These are phyloP conservation scores for Schrankia costaestrigalis DNA, from an alignment of 2,888 invertebrate genomes.

Conservation along the genomic window DNA sequence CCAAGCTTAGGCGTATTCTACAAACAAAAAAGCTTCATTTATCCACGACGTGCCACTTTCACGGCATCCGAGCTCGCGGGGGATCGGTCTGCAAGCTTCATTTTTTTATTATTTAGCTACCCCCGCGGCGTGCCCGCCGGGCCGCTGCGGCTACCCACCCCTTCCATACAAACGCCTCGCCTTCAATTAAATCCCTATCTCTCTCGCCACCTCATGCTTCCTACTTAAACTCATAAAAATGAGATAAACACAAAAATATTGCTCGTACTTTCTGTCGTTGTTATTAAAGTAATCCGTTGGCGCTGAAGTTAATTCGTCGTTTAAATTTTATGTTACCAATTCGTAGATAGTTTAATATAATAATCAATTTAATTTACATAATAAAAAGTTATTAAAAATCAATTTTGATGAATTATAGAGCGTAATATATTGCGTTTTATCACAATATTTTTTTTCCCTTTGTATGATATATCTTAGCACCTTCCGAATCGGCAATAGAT, in stretches of 20 bases:
- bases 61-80: conserved; percentile 77
- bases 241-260: conserved; percentile 74
- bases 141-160: conserved; percentile 53
- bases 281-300: conserved; percentile 54
- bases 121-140: conserved; percentile 49
- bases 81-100: conserved; percentile 62
- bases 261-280: conserved; percentile 60
- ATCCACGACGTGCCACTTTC: conserved; percentile 79
- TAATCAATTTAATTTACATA: conserved; percentile 21
- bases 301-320: conserved; percentile 43
- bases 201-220: conserved; percentile 68
- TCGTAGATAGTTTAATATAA: conserved; percentile 24
- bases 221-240: conserved; percentile 73
- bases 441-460: too few species aligned
- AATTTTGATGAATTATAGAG: too few species aligned
- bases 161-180: conserved; percentile 53
- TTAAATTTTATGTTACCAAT: conserved; percentile 30
- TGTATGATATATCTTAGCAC: conserved; percentile 6
- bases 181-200: conserved; percentile 79
- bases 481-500: conserved; percentile 18
- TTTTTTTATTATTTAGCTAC: conserved; percentile 74
- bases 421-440: too few species aligned
- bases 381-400: conserved; percentile 4
- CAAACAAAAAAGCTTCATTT: conserved; percentile 79
- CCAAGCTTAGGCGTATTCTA: conserved; percentile 72